A percentile compares a stretch with the other conserved stretches of the same genome.
These are phyloP conservation scores for Champsocephalus esox DNA, from an alignment of 2,797 vertebrate genomes.

Conservation along the genomic window DNA sequence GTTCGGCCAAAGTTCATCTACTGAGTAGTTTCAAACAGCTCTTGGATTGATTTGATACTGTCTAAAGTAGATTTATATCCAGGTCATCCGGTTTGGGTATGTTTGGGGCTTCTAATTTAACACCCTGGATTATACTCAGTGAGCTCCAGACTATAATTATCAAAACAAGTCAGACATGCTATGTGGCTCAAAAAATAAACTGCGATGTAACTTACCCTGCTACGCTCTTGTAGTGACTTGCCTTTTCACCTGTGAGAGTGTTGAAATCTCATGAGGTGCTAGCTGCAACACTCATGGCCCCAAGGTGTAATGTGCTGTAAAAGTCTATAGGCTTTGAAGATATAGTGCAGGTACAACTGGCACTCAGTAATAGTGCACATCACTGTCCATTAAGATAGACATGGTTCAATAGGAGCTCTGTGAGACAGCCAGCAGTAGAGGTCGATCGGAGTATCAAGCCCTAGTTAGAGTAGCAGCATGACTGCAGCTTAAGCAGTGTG, in stretches of 20 bases:
- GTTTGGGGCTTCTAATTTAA: slow-evolving; percentile 27
- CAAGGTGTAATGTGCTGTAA: slow-evolving; percentile 53
- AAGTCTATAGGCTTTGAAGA: slow-evolving; percentile 50
- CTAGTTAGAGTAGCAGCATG: slow-evolving; percentile 60
- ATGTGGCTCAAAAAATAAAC: slow-evolving; percentile 46
- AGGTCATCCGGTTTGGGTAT: slow-evolving; percentile 29
- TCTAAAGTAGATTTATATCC: slow-evolving; percentile 39
- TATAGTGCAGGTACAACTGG: slow-evolving; percentile 50
- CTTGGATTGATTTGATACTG: slow-evolving; percentile 49
- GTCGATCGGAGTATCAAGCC: slow-evolving; percentile 70
- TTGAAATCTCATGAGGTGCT: slow-evolving; percentile 47
- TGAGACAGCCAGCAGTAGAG: slow-evolving; percentile 62
- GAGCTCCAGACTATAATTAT: slow-evolving; percentile 47
- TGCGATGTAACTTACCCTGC: slow-evolving; percentile 23
- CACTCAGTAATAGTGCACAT: slow-evolving; percentile 69
- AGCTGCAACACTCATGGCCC: slow-evolving; percentile 41
- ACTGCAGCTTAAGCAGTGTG: slow-evolving; percentile 52
- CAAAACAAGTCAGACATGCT: slow-evolving; percentile 38
- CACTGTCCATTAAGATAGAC: slow-evolving; percentile 73
- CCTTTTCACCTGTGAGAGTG: slow-evolving; percentile 32
- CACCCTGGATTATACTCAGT: slow-evolving; percentile 38
- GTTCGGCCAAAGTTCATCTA: slow-evolving; percentile 38
- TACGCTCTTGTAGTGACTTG: slow-evolving; percentile 10
- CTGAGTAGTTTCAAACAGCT: slow-evolving; percentile 39
- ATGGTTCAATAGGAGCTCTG: slow-evolving; percentile 64